Evolutionary conservation across 1,140 invertebrate genomes (phyloP).

Genomic region (Meloidogyne hapla): DNA sequence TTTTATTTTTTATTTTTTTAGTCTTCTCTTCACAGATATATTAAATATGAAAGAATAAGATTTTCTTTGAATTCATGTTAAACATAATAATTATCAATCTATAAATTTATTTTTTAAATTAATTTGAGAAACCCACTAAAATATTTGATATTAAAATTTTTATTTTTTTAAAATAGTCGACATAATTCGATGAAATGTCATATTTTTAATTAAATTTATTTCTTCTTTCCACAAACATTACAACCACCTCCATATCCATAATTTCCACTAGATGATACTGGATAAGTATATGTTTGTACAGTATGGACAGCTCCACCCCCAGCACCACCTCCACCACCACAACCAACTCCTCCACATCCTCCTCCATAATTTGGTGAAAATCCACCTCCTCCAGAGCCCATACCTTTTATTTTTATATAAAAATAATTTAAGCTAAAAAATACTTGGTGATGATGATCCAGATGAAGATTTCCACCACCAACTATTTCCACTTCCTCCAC

Average conservation of each 20-base stretch:
- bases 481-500: not conserved
- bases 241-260: not conserved
- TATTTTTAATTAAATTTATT: not conserved
- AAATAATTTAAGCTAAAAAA: not conserved
- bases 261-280: not conserved
- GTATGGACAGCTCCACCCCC: not conserved
- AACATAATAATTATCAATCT: too few species aligned
- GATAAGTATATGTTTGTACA: slow-evolving; percentile 2
- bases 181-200: not conserved
- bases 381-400: not conserved
- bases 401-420: not conserved
- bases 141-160: not conserved
- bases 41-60: too few species aligned
- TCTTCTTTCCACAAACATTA: not conserved
- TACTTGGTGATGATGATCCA: not conserved
- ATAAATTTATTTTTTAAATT: too few species aligned
- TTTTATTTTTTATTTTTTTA: too few species aligned
- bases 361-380: too few species aligned
- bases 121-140: too few species aligned
- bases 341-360: not conserved
- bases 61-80: too few species aligned
- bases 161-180: not conserved
- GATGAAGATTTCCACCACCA: not conserved
- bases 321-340: not conserved
- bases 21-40: too few species aligned